Evolutionary conservation across 1,140 invertebrate genomes (phyloP).

Genomic region (Cydia splendana): DNA sequence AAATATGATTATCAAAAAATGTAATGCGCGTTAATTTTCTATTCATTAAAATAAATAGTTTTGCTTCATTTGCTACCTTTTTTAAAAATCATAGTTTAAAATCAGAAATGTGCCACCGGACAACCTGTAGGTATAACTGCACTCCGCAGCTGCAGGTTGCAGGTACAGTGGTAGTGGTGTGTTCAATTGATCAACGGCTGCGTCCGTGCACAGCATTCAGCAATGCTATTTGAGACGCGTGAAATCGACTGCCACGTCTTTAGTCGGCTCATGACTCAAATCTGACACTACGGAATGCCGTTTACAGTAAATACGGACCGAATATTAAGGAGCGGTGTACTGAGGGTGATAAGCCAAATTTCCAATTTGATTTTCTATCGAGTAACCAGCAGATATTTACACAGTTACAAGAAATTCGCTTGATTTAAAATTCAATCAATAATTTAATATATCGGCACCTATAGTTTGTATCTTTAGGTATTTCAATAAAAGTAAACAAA

Average conservation of each 20-base stretch:
- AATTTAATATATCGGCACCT: too few relatives aligned
- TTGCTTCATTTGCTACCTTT: too few relatives aligned
- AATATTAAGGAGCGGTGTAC: not conserved
- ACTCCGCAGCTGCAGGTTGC: not conserved
- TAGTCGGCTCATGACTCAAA: constrained; percentile 10
- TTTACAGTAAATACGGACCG: not conserved
- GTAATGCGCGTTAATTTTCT: too few relatives aligned
- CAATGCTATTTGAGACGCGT: not conserved
- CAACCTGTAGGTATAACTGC: not conserved
- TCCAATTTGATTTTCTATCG: not conserved
- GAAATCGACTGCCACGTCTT: constrained; percentile 7
- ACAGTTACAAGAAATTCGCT: too few relatives aligned
- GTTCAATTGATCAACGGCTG: not conserved
- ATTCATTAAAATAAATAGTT: too few relatives aligned
- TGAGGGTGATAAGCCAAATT: not conserved
- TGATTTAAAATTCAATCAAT: too few relatives aligned
- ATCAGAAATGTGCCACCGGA: not conserved
- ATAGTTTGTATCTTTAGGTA: too few relatives aligned
- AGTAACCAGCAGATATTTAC: too few relatives aligned
- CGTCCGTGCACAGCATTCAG: not conserved
- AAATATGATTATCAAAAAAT: too few relatives aligned
- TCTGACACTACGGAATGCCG: not conserved
- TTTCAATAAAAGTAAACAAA: too few relatives aligned
- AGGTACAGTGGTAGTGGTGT: not conserved
- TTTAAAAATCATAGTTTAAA: too few relatives aligned